phyloP scores from a whole-genome alignment of 1,140 invertebrate genomes.

The Diorhabda elongata region DNA sequence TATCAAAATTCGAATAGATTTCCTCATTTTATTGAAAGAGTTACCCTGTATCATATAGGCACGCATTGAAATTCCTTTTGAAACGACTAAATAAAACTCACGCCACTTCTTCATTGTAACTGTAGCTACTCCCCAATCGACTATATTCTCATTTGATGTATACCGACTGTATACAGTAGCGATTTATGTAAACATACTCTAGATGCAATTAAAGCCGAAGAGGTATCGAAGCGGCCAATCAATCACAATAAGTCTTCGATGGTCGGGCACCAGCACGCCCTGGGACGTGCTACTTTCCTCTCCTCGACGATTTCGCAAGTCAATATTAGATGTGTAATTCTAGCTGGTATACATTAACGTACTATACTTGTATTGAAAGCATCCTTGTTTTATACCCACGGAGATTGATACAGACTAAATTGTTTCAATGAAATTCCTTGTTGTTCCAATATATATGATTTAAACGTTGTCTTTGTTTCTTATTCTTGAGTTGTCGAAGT shows the following conservation, averaged over 20 bases:
- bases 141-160: not conserved
- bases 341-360: slow-evolving; percentile 32
- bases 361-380: slow-evolving; percentile 23
- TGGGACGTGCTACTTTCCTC: slow-evolving; percentile 38
- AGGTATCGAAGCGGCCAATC: slow-evolving; percentile 42
- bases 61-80: no score
- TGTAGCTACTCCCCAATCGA: not conserved
- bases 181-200: slow-evolving; percentile 42
- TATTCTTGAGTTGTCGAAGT: no score
- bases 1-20: no score
- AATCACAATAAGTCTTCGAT: slow-evolving; percentile 45
- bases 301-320: slow-evolving; percentile 44
- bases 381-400: slow-evolving; percentile 20
- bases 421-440: not conserved
- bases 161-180: slow-evolving; percentile 32
- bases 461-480: no score
- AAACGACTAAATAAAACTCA: no score
- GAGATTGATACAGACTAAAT: slow-evolving; percentile 18
- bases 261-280: slow-evolving; percentile 40
- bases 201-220: slow-evolving; percentile 43
- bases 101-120: not conserved
- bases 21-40: no score
- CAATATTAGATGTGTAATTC: slow-evolving; percentile 45
- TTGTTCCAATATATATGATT: no score
- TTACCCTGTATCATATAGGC: no score